Conservation (phyloP, 2,888 invertebrate genomes). For the Latrodectus elegans region DNA sequence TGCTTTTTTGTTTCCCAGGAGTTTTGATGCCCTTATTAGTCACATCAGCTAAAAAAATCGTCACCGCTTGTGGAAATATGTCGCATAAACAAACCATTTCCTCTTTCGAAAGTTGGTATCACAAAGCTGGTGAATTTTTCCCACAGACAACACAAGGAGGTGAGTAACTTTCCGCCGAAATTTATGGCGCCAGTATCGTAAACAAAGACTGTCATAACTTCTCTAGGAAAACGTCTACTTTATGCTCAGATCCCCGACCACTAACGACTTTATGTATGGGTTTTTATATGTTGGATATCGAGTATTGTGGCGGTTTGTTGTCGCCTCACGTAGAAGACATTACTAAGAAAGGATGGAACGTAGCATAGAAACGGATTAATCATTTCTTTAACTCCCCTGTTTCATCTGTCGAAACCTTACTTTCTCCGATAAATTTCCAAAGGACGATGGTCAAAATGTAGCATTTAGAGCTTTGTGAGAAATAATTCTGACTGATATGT, state of each 20-base stretch:
- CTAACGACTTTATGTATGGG: slow-evolving; percentile 52
- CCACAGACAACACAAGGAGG: not conserved
- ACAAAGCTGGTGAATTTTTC: not conserved
- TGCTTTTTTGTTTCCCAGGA: not conserved
- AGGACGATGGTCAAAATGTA: too few relatives aligned
- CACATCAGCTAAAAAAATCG: slow-evolving; percentile 12
- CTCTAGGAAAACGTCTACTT: slow-evolving; percentile 39
- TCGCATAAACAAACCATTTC: slow-evolving; percentile 30
- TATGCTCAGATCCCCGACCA: slow-evolving; percentile 40
- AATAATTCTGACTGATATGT: too few relatives aligned
- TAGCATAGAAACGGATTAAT: not conserved
- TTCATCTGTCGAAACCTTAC: too few relatives aligned
- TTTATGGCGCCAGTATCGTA: slow-evolving; percentile 50
- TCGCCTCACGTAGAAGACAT: slow-evolving; percentile 56
- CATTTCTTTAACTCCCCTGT: too few relatives aligned
- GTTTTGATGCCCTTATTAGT: not conserved
- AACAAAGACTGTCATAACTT: slow-evolving; percentile 60
- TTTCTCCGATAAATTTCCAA: too few relatives aligned
- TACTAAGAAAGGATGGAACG: slow-evolving; percentile 15
- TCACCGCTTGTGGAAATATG: slow-evolving; percentile 6
- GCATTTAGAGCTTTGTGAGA: too few relatives aligned
- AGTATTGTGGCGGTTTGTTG: slow-evolving; percentile 37
- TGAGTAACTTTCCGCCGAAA: slow-evolving; percentile 18
- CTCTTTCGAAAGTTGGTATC: slow-evolving; percentile 3
- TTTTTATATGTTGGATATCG: slow-evolving; percentile 18